Evolutionary conservation across 2,797 vertebrate genomes (phyloP).

Genomic region (Gambelia wislizenii): DNA sequence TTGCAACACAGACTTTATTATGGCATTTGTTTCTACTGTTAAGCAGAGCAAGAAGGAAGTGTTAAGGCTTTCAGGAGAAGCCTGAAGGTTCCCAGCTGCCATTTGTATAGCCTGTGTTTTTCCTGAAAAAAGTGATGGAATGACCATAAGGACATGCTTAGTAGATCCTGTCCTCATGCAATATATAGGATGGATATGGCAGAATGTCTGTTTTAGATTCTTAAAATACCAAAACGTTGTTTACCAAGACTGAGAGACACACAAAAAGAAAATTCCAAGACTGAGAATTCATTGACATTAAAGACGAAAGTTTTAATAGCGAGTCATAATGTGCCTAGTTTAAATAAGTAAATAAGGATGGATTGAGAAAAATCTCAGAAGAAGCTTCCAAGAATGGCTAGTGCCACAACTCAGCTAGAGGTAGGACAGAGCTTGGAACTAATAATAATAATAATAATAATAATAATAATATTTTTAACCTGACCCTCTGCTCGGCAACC

Average conservation of each 20-base stretch:
- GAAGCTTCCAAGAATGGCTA: background rate
- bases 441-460: no score
- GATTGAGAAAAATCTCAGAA: background rate
- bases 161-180: background rate
- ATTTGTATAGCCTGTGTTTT: background rate
- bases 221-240: background rate
- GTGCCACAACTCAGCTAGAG: no score
- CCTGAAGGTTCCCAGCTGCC: background rate
- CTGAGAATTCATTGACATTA: background rate
- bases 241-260: background rate
- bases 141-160: background rate
- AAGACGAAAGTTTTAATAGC: background rate
- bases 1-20: constrained; percentile 58
- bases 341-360: background rate
- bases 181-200: background rate
- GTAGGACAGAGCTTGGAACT: no score
- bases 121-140: background rate
- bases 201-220: background rate
- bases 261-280: background rate
- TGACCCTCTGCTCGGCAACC: no score
- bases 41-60: constrained; percentile 52
- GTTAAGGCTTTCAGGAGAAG: constrained; percentile 33
- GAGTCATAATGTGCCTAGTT: background rate
- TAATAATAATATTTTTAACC: no score
- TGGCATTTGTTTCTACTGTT: constrained; percentile 52